Percentiles rank a stretch among this genome's conserved stretches.
phyloP scores from a whole-genome alignment of 2,888 invertebrate species.

The Kuschelorhynchus macadamiae region DNA sequence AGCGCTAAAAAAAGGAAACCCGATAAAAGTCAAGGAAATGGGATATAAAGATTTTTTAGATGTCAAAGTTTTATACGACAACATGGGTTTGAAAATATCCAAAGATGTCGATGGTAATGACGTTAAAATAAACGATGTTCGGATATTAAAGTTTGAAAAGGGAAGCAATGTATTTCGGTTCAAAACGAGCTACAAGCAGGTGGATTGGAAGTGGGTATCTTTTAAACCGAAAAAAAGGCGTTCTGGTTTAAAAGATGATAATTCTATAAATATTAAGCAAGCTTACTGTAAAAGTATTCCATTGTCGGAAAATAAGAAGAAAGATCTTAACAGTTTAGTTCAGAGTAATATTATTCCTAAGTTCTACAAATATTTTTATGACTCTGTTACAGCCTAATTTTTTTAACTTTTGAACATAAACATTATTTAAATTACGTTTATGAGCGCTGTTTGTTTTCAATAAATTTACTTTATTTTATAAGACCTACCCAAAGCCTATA shows the following conservation, averaged over 20 bases:
- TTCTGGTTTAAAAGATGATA: background rate
- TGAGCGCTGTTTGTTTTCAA: no score
- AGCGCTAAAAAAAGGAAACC: constrained; percentile 39
- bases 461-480: no score
- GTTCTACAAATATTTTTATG: constrained; percentile 12
- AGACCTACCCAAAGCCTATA: no score
- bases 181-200: constrained; percentile 30
- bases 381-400: no score
- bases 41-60: constrained; percentile 35
- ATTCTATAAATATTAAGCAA: constrained; percentile 14
- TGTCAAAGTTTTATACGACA: constrained; percentile 24
- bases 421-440: no score
- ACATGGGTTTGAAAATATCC: constrained; percentile 20
- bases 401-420: no score
- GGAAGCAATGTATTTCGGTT: constrained; percentile 21
- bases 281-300: constrained; percentile 12
- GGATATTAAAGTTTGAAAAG: constrained; percentile 32
- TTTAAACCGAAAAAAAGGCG: constrained; percentile 33
- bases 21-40: constrained; percentile 35
- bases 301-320: constrained; percentile 36
- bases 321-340: constrained; percentile 17
- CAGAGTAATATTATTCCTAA: constrained; percentile 32
- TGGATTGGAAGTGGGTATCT: constrained; percentile 18
- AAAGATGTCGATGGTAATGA: constrained; percentile 28
- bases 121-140: constrained; percentile 24